Percentiles rank a stretch among this genome's conserved stretches.
Conservation (phyloP, 2,797 vertebrate genomes). For the Pterois miles region DNA sequence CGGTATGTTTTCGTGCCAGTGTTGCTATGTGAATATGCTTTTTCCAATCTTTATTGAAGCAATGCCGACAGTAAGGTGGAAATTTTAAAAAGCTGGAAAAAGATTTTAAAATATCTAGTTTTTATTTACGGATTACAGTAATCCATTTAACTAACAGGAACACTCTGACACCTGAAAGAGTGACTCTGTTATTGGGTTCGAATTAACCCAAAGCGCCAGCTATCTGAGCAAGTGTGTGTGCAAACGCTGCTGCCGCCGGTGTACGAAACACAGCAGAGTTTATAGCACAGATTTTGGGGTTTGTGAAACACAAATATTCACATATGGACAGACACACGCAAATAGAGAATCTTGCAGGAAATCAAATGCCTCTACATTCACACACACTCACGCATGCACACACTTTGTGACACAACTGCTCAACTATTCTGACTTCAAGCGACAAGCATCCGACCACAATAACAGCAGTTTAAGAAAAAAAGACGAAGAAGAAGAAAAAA, state of each 20-base stretch:
- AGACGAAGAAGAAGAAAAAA: neutral
- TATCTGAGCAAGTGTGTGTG: constrained; percentile 62
- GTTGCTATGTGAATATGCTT: neutral
- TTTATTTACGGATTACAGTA: neutral
- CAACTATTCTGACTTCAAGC: constrained; percentile 27
- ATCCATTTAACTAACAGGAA: constrained; percentile 5
- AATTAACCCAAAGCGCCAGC: constrained; percentile 62
- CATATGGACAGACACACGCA: constrained; percentile 13
- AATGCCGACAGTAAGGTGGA: neutral
- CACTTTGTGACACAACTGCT: constrained; percentile 6
- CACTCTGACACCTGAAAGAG: constrained; percentile 28
- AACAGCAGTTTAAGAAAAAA: constrained; percentile 10
- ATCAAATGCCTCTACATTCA: neutral
- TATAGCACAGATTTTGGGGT: constrained; percentile 29
- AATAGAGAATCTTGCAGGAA: neutral
- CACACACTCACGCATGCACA: neutral
- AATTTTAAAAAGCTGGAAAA: neutral
- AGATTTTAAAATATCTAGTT: neutral
- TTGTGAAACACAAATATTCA: constrained; percentile 14
- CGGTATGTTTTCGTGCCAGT: constrained; percentile 33
- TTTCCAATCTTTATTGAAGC: constrained; percentile 6
- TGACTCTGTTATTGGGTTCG: constrained; percentile 38
- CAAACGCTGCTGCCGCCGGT: constrained; percentile 39
- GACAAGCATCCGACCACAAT: constrained; percentile 19
- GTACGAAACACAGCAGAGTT: constrained; percentile 36